Percentiles rank a stretch among this genome's conserved stretches.
These are phyloP conservation scores for Drosophila kanapiae DNA, from an alignment of 1,140 invertebrate genomes.

Conservation along the genomic window DNA sequence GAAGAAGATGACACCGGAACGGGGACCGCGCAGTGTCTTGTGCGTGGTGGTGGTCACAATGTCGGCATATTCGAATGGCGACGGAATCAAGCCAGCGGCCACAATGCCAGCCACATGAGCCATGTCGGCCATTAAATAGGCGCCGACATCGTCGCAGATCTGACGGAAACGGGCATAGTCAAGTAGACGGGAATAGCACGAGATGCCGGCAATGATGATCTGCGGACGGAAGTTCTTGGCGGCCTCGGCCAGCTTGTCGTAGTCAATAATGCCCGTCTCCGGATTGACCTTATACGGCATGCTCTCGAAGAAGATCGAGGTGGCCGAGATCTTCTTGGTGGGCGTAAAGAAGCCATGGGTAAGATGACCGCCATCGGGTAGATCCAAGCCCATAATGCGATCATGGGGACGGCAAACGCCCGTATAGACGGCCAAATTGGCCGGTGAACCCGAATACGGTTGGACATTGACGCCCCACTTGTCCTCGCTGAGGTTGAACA, in stretches of 20 bases:
- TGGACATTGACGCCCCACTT: constrained; percentile 99
- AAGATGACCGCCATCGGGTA: constrained; percentile 98
- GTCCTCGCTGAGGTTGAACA: constrained; percentile 92
- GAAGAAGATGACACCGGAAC: constrained; percentile 96
- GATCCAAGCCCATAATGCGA: constrained; percentile 97
- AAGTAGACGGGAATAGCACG: constrained; percentile 94
- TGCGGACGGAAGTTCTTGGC: constrained; percentile 96
- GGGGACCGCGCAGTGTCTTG: constrained; percentile 96
- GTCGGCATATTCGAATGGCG: constrained; percentile 97
- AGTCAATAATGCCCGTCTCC: constrained; percentile 96
- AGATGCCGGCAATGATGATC: constrained; percentile 97
- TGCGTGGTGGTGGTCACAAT: constrained; percentile 98
- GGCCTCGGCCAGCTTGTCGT: constrained; percentile 93
- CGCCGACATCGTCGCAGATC: constrained; percentile 94
- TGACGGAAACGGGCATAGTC: constrained; percentile 95
- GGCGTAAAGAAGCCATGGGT: constrained; percentile 97
- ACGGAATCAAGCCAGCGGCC: constrained; percentile 93
- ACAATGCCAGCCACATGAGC: constrained; percentile 97
- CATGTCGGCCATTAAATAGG: constrained; percentile 98
- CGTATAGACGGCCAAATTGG: constrained; percentile 99
- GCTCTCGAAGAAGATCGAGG: constrained; percentile 99
- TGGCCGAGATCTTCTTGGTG: constrained; percentile 97
- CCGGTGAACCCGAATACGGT: constrained; percentile 98
- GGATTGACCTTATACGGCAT: constrained; percentile 98
- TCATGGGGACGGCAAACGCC: constrained; percentile 95